phyloP scores from a whole-genome alignment of 2,113 vertebrate species.

The Gambusia affinis region DNA sequence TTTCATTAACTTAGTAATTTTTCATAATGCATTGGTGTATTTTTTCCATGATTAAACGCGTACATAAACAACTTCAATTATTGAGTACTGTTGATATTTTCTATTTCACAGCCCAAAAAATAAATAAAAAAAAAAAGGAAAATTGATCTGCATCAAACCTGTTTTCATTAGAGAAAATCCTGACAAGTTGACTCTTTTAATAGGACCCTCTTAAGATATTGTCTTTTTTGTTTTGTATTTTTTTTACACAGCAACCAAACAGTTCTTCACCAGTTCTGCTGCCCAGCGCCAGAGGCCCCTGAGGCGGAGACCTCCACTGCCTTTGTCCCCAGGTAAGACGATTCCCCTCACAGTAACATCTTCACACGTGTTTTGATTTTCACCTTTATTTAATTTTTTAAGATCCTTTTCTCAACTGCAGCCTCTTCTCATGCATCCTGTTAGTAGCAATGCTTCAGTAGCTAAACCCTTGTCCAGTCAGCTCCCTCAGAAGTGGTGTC shows the following conservation, averaged over 20 bases:
- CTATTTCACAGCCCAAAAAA: no score
- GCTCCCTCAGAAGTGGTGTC: conserved; percentile 62
- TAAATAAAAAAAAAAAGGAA: no score
- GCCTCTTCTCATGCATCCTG: conserved; percentile 60
- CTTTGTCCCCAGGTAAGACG: conserved; percentile 82
- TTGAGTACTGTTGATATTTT: no score
- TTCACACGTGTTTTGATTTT: conserved; percentile 31
- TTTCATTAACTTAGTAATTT: no score
- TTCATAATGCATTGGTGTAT: no score
- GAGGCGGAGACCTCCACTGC: conserved; percentile 82
- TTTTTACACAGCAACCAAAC: conserved; percentile 89
- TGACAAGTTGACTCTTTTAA: no score
- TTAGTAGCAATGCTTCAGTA: conserved; percentile 54
- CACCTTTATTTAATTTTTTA: background rate
- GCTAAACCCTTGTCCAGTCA: conserved; percentile 54
- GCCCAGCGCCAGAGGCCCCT: conserved; percentile 92
- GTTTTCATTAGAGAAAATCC: no score
- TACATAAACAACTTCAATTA: no score
- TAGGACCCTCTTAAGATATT: no score
- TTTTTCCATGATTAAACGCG: no score
- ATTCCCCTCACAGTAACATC: conserved; percentile 51
- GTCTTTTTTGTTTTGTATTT: background rate
- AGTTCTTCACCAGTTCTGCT: conserved; percentile 98
- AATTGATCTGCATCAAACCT: no score
- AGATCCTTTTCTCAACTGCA: conserved; percentile 34